Evolutionary conservation across 37 sponge, comb jelly and placozoan genomes (phyloP).

Genomic region (Trichoplax adhaerens): DNA sequence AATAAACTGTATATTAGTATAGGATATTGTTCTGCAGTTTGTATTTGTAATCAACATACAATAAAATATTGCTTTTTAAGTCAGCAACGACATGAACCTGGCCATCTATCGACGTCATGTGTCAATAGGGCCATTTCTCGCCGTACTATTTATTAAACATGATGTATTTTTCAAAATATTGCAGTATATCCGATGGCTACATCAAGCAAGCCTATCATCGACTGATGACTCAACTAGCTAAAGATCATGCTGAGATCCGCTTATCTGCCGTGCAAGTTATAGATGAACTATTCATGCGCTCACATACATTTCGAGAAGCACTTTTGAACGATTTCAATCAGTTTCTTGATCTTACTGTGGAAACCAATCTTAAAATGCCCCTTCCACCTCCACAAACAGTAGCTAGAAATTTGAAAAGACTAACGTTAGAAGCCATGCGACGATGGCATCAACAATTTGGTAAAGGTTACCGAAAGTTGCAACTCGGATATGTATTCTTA

Average conservation of each 20-base stretch:
- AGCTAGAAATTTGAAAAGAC: constrained; percentile 40
- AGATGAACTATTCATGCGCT: constrained; percentile 42
- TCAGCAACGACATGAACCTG: too few species aligned
- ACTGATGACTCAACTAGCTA: constrained; percentile 31
- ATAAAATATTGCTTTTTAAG: too few species aligned
- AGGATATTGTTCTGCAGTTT: too few species aligned
- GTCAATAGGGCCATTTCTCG: too few species aligned
- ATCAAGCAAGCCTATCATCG: constrained; percentile 20
- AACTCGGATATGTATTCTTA: constrained; percentile 49
- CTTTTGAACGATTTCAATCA: constrained; percentile 27
- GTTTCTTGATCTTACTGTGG: constrained; percentile 18
- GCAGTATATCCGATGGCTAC: constrained; percentile 34
- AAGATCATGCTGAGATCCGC: constrained; percentile 56
- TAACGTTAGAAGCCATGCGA: constrained; percentile 35
- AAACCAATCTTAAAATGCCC: constrained; percentile 23
- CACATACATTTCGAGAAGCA: constrained; percentile 53
- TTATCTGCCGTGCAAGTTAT: constrained; percentile 43
- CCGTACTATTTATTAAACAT: too few species aligned
- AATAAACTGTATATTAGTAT: too few species aligned
- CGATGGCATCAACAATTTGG: constrained; percentile 59
- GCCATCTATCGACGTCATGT: too few species aligned
- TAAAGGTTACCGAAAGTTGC: constrained; percentile 53
- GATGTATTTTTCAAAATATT: background rate
- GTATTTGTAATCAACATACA: too few species aligned
- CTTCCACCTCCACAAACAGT: constrained; percentile 52